Evolutionary conservation across 2,888 invertebrate genomes (phyloP).

Genomic region (Norana najaformis): DNA sequence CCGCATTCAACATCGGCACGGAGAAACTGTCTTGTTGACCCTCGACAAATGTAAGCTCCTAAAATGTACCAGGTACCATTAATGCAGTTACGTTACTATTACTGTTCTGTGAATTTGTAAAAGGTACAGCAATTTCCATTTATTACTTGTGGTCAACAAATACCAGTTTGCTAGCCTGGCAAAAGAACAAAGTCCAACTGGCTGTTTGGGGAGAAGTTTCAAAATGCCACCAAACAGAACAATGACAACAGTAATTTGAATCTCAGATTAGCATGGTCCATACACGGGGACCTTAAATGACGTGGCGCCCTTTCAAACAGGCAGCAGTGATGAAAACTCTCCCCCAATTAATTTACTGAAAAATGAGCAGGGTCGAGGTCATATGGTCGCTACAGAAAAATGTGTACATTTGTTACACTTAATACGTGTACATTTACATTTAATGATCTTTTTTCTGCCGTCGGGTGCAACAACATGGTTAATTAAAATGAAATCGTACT

Average conservation of each 20-base stretch:
- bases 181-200: background rate
- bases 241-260: background rate
- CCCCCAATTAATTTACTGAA: no score
- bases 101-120: background rate
- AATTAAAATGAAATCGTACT: background rate
- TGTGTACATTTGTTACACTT: no score
- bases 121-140: background rate
- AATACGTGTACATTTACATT: no score
- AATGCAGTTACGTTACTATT: background rate
- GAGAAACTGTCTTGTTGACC: background rate
- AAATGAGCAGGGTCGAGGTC: no score
- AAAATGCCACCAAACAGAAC: background rate
- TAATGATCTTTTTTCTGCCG: no score
- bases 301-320: no score
- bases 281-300: no score
- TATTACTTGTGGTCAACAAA: background rate
- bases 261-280: no score
- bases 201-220: background rate
- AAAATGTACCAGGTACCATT: background rate
- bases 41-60: background rate
- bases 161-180: background rate
- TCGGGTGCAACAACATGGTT: no score
- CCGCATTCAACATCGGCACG: constrained; percentile 14
- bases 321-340: no score
- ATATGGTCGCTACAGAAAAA: no score